Evolutionary conservation across 2,888 invertebrate genomes (phyloP).

Genomic region (Psylliodes chrysocephalus): DNA sequence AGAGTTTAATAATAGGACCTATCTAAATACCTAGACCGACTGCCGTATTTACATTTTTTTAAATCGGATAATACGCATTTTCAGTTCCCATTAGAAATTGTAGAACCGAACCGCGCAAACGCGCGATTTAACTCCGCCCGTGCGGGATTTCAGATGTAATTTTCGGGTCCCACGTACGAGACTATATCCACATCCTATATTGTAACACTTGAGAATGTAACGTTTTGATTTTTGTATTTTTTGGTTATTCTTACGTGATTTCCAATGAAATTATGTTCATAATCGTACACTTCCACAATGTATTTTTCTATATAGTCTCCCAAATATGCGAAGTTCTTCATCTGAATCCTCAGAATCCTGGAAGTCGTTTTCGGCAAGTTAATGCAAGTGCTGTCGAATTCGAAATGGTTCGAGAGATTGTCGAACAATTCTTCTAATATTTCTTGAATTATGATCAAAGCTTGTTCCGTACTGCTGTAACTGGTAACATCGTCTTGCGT

Average conservation of each 20-base stretch:
- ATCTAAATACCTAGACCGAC: too few relatives aligned
- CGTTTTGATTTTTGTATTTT: too few relatives aligned
- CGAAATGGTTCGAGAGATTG: constrained; percentile 38
- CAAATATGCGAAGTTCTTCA: constrained; percentile 42
- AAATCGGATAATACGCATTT: too few relatives aligned
- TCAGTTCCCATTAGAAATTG: too few relatives aligned
- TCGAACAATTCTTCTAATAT: constrained; percentile 36
- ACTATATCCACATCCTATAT: too few relatives aligned
- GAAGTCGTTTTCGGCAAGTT: constrained; percentile 24
- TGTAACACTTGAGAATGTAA: too few relatives aligned
- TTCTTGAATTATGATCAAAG: constrained; percentile 10
- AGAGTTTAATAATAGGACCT: too few relatives aligned
- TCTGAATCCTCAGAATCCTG: constrained; percentile 33
- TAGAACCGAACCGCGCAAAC: too few relatives aligned
- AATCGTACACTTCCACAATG: constrained; percentile 39
- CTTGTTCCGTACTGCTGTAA: neutral
- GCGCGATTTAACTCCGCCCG: too few relatives aligned
- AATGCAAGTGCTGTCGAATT: constrained; percentile 33
- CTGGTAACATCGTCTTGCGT: neutral
- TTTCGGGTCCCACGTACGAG: too few relatives aligned
- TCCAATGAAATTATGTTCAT: neutral
- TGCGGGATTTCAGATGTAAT: too few relatives aligned
- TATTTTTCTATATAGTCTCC: constrained; percentile 46
- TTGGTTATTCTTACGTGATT: constrained; percentile 33
- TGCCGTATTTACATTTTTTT: too few relatives aligned